A percentile compares a stretch with the other conserved stretches of the same genome.
phyloP scores from a whole-genome alignment of 1,140 invertebrate genomes.

The Periplaneta americana region DNA sequence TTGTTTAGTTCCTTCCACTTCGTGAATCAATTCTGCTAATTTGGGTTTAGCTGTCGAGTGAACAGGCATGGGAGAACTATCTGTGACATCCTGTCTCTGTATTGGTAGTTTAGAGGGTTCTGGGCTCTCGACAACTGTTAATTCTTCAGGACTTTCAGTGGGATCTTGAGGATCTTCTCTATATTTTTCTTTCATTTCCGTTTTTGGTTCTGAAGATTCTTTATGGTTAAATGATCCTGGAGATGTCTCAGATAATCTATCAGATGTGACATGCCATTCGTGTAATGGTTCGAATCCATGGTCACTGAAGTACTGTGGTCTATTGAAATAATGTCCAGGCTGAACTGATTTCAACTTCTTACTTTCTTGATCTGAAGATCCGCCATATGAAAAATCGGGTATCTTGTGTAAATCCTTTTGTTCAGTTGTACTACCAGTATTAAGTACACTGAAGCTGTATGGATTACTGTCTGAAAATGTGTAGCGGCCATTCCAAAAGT shows the following conservation, averaged over 20 bases:
- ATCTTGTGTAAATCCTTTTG: neutral
- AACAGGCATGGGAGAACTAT: neutral
- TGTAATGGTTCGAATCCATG: neutral
- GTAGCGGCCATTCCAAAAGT: neutral
- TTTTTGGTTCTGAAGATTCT: neutral
- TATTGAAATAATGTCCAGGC: neutral
- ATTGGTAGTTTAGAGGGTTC: neutral
- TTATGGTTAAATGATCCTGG: neutral
- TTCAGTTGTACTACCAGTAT: neutral
- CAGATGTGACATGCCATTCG: neutral
- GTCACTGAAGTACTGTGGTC: neutral
- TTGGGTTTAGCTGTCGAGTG: neutral
- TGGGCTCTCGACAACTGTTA: neutral
- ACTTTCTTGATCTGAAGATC: neutral
- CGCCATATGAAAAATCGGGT: neutral
- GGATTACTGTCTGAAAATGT: neutral
- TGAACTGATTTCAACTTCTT: neutral
- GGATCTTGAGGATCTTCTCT: neutral
- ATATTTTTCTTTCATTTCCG: neutral
- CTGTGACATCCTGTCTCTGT: neutral
- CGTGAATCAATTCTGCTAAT: neutral
- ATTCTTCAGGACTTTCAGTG: neutral
- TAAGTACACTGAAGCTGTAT: neutral
- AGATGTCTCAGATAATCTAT: neutral
- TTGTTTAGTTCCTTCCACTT: conserved; percentile 9